Evolutionary conservation across 2,888 invertebrate species (phyloP).

Genomic region (Drosophila trichaetosa): DNA sequence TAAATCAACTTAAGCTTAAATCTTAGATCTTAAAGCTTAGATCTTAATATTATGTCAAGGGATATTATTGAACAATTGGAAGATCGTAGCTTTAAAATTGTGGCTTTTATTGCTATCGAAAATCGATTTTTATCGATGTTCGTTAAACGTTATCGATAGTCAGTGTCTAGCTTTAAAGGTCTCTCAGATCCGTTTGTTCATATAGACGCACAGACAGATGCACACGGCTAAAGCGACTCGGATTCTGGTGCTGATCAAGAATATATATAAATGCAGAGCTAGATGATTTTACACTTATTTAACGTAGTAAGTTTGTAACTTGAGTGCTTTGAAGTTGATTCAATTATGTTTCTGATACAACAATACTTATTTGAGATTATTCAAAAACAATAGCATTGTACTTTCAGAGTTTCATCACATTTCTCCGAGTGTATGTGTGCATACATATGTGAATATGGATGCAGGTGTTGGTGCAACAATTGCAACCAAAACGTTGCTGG

Average conservation of each 20-base stretch:
- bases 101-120: neutral
- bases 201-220: neutral
- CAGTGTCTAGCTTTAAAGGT: neutral
- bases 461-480: neutral
- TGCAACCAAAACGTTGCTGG: neutral
- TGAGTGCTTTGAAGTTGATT: neutral
- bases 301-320: neutral
- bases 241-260: neutral
- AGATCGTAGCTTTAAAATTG: neutral
- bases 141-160: neutral
- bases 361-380: neutral
- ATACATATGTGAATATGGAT: neutral
- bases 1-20: neutral
- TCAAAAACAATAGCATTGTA: neutral
- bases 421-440: neutral
- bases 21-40: too few relatives aligned
- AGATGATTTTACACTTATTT: neutral
- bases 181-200: neutral
- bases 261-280: neutral
- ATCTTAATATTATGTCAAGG: neutral
- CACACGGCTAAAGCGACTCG: too few relatives aligned
- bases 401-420: neutral
- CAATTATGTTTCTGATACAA: neutral
- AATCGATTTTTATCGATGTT: neutral
- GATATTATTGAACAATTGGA: neutral